These are phyloP conservation scores for Drosophila suboccidentalis DNA, from an alignment of 2,888 invertebrate genomes.

Conservation along the genomic window DNA sequence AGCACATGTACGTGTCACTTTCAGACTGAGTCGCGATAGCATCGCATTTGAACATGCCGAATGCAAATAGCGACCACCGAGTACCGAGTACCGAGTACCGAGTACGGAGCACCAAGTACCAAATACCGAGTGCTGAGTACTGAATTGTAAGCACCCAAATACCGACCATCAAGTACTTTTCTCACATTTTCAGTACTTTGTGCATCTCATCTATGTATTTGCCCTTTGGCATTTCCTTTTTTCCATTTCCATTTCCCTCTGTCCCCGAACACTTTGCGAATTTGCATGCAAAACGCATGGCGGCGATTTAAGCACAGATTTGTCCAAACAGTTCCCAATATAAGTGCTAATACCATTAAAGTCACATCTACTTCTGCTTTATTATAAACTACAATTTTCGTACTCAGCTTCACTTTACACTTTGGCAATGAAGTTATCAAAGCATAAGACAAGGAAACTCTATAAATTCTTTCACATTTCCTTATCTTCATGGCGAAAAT, in stretches of 20 bases:
- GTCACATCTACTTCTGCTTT: conserved; percentile 1
- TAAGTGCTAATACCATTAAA: conserved; percentile 7
- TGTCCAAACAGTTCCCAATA: conserved; percentile 7
- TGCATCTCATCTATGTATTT: conserved; percentile 45
- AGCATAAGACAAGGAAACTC: background rate
- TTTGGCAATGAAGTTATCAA: background rate
- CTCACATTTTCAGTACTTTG: conserved; percentile 41
- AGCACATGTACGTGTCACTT: conserved; percentile 75
- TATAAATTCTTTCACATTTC: too few species aligned
- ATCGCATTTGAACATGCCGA: conserved; percentile 61
- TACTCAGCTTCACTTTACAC: background rate
- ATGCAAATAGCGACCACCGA: conserved; percentile 42
- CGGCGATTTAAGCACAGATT: conserved; percentile 34
- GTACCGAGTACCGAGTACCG: conserved; percentile 11
- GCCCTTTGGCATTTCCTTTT: conserved; percentile 42
- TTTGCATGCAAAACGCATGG: conserved; percentile 39
- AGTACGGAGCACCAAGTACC: conserved; percentile 9
- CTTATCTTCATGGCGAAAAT: too few species aligned
- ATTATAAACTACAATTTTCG: background rate
- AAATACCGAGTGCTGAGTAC: conserved; percentile 1
- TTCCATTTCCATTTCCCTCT: conserved; percentile 11
- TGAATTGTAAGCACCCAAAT: conserved; percentile 2
- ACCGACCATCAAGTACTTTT: conserved; percentile 30
- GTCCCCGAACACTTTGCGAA: background rate
- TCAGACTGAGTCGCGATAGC: conserved; percentile 52